Evolutionary conservation across 2,113 vertebrate genomes (phyloP), one percentile per base, ranked within the genome.

Genomic region (Myxocyprinus asiaticus): DNA sequence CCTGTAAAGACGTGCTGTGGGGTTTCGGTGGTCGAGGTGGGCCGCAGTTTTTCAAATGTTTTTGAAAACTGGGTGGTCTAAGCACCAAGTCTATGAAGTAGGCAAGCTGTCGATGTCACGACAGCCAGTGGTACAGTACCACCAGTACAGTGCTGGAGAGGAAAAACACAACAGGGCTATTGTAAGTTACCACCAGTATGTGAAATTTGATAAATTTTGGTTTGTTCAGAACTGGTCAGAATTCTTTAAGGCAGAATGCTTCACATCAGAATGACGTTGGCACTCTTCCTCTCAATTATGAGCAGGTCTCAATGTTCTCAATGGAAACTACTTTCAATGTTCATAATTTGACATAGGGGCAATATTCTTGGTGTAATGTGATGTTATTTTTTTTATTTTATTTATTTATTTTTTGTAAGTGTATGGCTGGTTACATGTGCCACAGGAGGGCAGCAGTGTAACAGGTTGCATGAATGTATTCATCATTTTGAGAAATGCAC

Each of bases 371-470:
- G 22, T 33, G 22, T 33, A 33, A 33, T 4, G 11, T 4, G 10
- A 14, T 4, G 0, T 48, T 9, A 2, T 9, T 51, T 51, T 56
- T 56, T 33, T 33, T 1, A 33, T 1, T 33, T n/a, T n/a, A n/a
- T n/a, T n/a, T n/a, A n/a, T n/a, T n/a, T n/a, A n/a, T n/a, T n/a
- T 12, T 22, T 11, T 71, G 8, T 4, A 9, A 47, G n/a, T 73
- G 44, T 22, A 12, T 7, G 5, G 0, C 7, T 48, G 59, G 14
- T 51, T n/a, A 7, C 12, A 3, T 61, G 0, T 9, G 59, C 89
- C 96, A 95, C 93, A 87, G 96, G 96, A 91, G 95, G 93, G 94
- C 94, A 96, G 96, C 94, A 98, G 91, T 92, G 95, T 89, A 63
- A 93, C 85, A 86, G 85, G 86, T 68, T 94, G 91, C 14, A 3